phyloP scores from a whole-genome alignment of 2,113 vertebrate genomes.

The Myotis yumanensis region DNA sequence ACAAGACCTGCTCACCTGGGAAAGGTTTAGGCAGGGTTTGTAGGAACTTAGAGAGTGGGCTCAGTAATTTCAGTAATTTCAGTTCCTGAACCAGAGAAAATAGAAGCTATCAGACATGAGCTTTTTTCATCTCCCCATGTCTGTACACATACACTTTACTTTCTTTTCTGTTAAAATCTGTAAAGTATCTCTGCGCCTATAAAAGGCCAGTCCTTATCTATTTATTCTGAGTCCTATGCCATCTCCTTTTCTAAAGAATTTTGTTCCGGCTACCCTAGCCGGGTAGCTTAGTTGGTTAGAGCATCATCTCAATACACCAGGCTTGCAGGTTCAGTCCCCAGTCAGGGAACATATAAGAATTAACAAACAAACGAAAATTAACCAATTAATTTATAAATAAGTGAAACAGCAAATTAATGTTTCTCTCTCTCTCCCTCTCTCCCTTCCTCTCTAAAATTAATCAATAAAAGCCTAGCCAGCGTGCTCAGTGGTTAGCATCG shows the following conservation, averaged over 20 bases:
- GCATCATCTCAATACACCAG: neutral
- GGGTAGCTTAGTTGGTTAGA: neutral
- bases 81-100: neutral
- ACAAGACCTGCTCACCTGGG: neutral
- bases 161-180: slow-evolving; percentile 26
- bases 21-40: neutral
- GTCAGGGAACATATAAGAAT: neutral
- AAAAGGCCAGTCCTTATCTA: neutral
- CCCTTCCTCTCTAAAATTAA: too few species aligned
- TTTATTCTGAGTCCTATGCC: neutral
- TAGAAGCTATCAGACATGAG: slow-evolving; percentile 19
- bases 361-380: neutral
- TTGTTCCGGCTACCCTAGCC: neutral
- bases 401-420: neutral
- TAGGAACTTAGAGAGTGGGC: neutral
- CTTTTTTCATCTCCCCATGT: neutral
- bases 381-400: neutral
- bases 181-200: neutral
- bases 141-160: neutral
- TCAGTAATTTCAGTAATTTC: neutral
- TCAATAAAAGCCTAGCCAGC: too few species aligned
- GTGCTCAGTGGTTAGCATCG: too few species aligned
- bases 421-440: neutral
- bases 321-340: neutral
- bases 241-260: slow-evolving; percentile 32